phyloP scores from a whole-genome alignment of 2,888 invertebrate genomes.

The Sclerodermus sp. region DNA sequence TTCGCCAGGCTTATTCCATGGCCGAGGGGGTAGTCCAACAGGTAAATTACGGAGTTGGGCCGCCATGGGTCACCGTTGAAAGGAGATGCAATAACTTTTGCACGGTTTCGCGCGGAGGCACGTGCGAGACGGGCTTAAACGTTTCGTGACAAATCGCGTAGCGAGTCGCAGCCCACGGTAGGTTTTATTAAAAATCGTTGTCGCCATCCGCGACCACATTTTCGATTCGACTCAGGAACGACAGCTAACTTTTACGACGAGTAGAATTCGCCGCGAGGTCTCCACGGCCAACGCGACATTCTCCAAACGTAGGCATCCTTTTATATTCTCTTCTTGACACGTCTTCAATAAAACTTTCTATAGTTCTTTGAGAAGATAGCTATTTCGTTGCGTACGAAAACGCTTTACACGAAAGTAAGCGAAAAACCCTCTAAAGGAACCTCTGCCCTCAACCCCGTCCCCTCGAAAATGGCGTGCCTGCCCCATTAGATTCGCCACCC shows the following conservation, averaged over 20 bases:
- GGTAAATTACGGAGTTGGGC: background rate
- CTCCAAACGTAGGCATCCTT: slow-evolving; percentile 13
- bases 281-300: background rate
- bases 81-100: slow-evolving; percentile 15
- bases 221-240: slow-evolving; percentile 16
- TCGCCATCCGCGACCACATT: slow-evolving; percentile 17
- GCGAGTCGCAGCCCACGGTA: background rate
- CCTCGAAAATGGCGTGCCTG: too few relatives aligned
- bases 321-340: background rate
- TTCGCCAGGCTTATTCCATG: too few relatives aligned
- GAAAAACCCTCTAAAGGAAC: too few relatives aligned
- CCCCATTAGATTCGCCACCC: too few relatives aligned
- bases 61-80: background rate
- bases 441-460: too few relatives aligned
- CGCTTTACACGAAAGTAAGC: too few relatives aligned
- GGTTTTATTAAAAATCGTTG: slow-evolving; percentile 25
- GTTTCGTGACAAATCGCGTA: slow-evolving; percentile 14
- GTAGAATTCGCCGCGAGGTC: slow-evolving; percentile 11
- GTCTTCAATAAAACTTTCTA: background rate
- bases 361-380: background rate
- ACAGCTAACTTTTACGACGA: slow-evolving; percentile 19
- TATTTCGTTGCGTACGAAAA: too few relatives aligned
- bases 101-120: slow-evolving; percentile 15
- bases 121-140: slow-evolving; percentile 12
- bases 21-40: background rate